Evolutionary conservation across 2,113 vertebrate species (phyloP).

Genomic region (Nothobranchius kuhntae): DNA sequence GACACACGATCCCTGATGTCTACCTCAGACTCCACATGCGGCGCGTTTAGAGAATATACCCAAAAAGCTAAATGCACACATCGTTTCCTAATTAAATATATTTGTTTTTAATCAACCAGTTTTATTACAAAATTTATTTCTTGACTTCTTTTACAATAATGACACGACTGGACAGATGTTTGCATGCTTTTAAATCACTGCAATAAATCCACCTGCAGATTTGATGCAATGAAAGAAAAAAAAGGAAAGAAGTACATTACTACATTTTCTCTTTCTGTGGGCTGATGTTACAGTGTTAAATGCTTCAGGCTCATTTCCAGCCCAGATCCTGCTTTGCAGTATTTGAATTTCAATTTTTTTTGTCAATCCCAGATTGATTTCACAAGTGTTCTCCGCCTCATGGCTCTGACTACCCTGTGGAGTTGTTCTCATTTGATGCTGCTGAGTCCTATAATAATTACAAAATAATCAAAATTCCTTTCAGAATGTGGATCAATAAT

Average conservation of each 20-base stretch:
- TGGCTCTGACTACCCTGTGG: neutral
- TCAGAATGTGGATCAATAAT: neutral
- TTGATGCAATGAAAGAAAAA: neutral
- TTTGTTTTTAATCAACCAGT: no score
- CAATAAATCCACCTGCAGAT: neutral
- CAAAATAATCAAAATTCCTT: neutral
- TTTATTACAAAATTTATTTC: no score
- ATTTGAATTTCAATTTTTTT: slow-evolving; percentile 1
- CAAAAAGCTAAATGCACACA: no score
- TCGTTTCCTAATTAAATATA: no score
- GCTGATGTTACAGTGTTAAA: neutral
- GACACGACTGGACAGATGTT: no score
- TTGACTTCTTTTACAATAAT: no score
- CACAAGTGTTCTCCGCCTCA: neutral
- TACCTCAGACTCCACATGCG: neutral
- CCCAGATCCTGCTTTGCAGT: neutral
- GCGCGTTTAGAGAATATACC: no score
- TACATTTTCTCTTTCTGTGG: neutral
- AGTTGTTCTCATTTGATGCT: neutral
- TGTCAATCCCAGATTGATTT: neutral
- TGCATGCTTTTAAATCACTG: no score
- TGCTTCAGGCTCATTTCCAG: neutral
- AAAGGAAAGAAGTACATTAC: neutral
- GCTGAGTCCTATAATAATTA: neutral
- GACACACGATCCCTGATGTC: slow-evolving; percentile 7